These are phyloP conservation scores for Onychomys arenicola DNA, from an alignment of 2,797 vertebrate species.

Conservation along the genomic window DNA sequence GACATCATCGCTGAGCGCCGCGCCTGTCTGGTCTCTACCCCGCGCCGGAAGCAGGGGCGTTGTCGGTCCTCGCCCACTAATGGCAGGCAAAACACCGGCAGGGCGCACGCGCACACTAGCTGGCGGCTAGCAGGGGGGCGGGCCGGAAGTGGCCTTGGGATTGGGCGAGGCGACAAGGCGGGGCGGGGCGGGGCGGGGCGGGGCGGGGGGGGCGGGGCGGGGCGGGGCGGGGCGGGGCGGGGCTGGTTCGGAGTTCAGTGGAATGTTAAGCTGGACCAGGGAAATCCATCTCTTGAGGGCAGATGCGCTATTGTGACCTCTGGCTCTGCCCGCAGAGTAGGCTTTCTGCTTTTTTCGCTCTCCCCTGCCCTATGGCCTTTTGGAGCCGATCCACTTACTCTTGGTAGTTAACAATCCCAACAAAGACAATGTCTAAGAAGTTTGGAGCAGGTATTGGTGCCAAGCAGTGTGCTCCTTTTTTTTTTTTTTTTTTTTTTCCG, in stretches of 20 bases:
- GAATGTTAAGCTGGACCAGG: fast-evolving
- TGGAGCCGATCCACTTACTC: background rate
- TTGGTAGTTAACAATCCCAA: background rate
- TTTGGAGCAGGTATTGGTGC: background rate
- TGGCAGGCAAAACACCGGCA: background rate
- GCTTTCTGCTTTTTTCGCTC: background rate
- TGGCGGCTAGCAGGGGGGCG: fast-evolving
- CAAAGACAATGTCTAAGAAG: background rate
- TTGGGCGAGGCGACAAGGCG: fast-evolving
- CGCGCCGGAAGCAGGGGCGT: constrained; percentile 65
- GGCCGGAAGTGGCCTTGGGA: background rate
- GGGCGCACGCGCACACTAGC: background rate
- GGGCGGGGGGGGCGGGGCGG: background rate
- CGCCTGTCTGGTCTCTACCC: background rate
- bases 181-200: too few species aligned
- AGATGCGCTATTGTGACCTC: background rate
- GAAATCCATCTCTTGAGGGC: fast-evolving
- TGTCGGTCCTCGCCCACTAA: fast-evolving
- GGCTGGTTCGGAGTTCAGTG: background rate
- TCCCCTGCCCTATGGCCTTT: background rate
- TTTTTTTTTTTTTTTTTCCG: too few species aligned
- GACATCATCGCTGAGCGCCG: constrained; percentile 60
- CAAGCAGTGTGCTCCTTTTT: background rate
- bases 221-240: too few species aligned
- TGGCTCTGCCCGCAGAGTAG: background rate